Percentiles rank a stretch among this genome's conserved stretches.
phyloP scores from a whole-genome alignment of 2,797 vertebrate species.

The Spinibarbus caldwelli region DNA sequence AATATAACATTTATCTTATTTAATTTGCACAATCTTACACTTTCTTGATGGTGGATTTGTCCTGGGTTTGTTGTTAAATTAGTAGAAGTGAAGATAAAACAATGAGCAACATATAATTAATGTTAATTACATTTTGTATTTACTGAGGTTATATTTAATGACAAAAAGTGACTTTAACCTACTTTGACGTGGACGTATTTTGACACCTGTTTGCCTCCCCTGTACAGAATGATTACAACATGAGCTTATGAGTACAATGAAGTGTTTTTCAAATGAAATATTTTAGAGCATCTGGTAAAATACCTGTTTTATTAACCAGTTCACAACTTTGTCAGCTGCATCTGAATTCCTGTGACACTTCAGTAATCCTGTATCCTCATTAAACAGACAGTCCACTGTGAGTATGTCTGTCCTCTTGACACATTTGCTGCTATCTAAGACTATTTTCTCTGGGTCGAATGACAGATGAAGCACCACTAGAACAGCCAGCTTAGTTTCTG shows the following conservation, averaged over 20 bases:
- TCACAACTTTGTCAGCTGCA: background rate
- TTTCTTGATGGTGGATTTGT: too few species aligned
- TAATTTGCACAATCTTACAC: too few species aligned
- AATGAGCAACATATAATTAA: too few species aligned
- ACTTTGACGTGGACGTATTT: background rate
- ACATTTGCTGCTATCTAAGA: background rate
- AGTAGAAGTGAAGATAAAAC: too few species aligned
- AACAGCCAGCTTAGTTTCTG: background rate
- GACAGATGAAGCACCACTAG: constrained; percentile 25
- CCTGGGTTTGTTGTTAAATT: background rate
- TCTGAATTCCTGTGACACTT: background rate
- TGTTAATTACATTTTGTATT: too few species aligned
- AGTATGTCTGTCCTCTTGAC: background rate
- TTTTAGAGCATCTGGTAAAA: background rate
- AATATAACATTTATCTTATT: background rate
- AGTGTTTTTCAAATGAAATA: background rate
- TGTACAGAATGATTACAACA: background rate
- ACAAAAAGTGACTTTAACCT: too few species aligned
- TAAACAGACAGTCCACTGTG: constrained; percentile 29
- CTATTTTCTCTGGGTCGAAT: background rate
- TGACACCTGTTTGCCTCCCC: background rate
- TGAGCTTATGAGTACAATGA: background rate
- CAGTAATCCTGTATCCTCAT: background rate
- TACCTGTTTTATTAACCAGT: background rate
- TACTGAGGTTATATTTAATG: too few species aligned